Conservation (phyloP, 2,888 invertebrate species). For the Aphidoletes aphidimyza region DNA sequence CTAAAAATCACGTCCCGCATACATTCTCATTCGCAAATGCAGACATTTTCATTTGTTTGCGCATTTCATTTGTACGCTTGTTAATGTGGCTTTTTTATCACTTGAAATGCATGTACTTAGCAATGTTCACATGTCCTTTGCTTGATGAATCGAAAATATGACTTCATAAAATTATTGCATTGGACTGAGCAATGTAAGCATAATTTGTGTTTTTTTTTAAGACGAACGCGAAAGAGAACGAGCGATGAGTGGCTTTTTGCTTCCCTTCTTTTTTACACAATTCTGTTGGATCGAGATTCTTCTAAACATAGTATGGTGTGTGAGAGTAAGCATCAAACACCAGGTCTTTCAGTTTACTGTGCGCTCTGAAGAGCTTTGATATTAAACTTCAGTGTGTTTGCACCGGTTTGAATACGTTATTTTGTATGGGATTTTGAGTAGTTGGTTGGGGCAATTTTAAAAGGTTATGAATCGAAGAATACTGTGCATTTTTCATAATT, state of each 20-base stretch:
- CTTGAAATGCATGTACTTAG: slow-evolving; percentile 4
- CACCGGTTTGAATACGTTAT: too few species aligned
- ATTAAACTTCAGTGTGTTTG: background rate
- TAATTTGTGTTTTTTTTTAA: too few species aligned
- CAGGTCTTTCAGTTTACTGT: background rate
- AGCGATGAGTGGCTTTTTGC: background rate
- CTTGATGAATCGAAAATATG: slow-evolving; percentile 42
- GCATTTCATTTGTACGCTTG: slow-evolving; percentile 24
- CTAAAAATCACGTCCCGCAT: slow-evolving; percentile 19
- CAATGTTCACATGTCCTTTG: slow-evolving; percentile 18
- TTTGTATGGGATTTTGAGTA: too few species aligned
- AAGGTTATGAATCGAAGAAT: too few species aligned
- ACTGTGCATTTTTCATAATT: too few species aligned
- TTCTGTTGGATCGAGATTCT: background rate
- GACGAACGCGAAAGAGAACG: background rate
- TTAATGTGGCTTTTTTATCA: slow-evolving; percentile 30
- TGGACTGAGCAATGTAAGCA: too few species aligned
- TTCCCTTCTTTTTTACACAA: background rate
- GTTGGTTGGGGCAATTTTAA: too few species aligned
- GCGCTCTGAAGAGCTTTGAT: background rate
- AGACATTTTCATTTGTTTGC: background rate
- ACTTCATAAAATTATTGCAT: slow-evolving; percentile 26
- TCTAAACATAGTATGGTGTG: background rate
- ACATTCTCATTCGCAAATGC: background rate
- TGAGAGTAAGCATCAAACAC: slow-evolving; percentile 16